phyloP scores from a whole-genome alignment of 1,140 invertebrate genomes.

The Drosophila bipectinata region DNA sequence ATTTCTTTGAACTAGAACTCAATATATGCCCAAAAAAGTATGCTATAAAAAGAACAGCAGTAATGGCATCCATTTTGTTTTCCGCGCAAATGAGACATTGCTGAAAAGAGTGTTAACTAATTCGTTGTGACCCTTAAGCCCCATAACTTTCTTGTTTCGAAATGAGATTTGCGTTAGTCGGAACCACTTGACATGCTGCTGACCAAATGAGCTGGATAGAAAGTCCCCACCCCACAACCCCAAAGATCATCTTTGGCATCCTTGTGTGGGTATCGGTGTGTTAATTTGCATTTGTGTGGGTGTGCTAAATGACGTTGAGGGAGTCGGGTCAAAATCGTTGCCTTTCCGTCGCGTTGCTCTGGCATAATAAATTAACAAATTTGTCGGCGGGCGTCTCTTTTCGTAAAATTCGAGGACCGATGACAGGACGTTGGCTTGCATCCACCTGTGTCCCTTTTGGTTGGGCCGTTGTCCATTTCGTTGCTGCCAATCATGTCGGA shows the following conservation, averaged over 20 bases:
- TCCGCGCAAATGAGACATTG: background rate
- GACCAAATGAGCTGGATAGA: conserved; percentile 52
- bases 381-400: conserved; percentile 69
- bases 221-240: conserved; percentile 11
- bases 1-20: background rate
- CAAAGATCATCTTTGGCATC: conserved; percentile 38
- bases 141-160: conserved; percentile 56
- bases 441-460: conserved; percentile 70
- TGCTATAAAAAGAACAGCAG: background rate
- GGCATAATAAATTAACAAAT: conserved; percentile 82
- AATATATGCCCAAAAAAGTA: background rate
- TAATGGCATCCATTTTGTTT: background rate
- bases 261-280: conserved; percentile 28
- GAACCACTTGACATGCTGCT: conserved; percentile 65
- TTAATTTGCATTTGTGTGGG: conserved; percentile 5
- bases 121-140: background rate
- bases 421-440: conserved; percentile 63
- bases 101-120: background rate
- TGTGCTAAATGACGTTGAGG: conserved; percentile 64
- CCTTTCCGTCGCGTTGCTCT: conserved; percentile 44
- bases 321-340: conserved; percentile 45
- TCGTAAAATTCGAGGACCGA: conserved; percentile 61
- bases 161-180: conserved; percentile 66
- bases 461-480: conserved; percentile 63
- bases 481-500: conserved; percentile 79